A percentile compares a stretch with the other conserved stretches of the same genome.
Evolutionary conservation across 2,797 vertebrate species (phyloP).

Genomic region (Iguana delicatissima): DNA sequence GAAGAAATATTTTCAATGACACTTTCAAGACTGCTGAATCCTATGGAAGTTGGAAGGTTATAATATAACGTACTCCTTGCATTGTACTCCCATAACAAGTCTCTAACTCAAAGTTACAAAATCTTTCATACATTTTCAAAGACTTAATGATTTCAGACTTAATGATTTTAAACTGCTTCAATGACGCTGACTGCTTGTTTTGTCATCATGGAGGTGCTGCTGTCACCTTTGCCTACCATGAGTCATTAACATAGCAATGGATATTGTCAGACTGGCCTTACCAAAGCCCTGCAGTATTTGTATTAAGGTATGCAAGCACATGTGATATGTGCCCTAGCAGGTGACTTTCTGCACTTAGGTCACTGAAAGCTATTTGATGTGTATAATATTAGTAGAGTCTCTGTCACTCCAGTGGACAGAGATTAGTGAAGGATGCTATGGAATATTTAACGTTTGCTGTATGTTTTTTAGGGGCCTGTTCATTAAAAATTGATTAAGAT

Average conservation of each 20-base stretch:
- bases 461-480: background rate
- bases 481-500: background rate
- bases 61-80: background rate
- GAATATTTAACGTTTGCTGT: background rate
- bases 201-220: constrained; percentile 15
- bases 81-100: background rate
- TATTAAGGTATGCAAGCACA: background rate
- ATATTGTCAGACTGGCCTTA: constrained; percentile 23
- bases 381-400: background rate
- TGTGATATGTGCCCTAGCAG: background rate
- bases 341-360: background rate
- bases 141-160: background rate
- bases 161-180: background rate
- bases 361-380: background rate
- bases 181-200: too few relatives aligned
- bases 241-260: constrained; percentile 18
- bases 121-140: background rate
- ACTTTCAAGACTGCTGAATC: background rate
- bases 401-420: background rate
- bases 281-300: background rate
- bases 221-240: constrained; percentile 38
- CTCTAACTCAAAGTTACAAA: too few relatives aligned
- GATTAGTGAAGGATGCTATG: background rate
- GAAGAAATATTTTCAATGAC: background rate
- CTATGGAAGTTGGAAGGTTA: background rate